Conservation (phyloP, 2,113 vertebrate species). For the Rhinogobius similis region DNA sequence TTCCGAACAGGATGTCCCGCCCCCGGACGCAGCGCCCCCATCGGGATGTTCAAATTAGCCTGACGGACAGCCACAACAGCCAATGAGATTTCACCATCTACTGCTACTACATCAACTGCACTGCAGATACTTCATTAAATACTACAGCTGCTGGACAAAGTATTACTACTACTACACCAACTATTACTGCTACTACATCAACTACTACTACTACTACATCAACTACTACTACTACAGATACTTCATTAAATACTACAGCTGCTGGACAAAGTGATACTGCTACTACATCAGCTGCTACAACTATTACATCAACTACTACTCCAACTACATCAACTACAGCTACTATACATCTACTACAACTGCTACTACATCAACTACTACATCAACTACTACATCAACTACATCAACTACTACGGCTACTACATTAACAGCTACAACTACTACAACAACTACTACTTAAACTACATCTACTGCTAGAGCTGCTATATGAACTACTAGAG, state of each 20-base stretch:
- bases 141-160: neutral
- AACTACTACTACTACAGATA: too few relatives aligned
- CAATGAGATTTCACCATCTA: slow-evolving; percentile 46
- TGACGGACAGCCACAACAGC: slow-evolving; percentile 68
- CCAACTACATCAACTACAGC: neutral
- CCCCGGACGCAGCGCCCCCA: slow-evolving; percentile 96
- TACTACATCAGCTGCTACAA: too few relatives aligned
- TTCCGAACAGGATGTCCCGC: slow-evolving; percentile 92
- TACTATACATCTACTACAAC: too few relatives aligned
- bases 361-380: too few relatives aligned
- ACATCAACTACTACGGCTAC: too few relatives aligned
- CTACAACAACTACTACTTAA: too few relatives aligned
- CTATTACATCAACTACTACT: neutral
- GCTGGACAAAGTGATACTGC: neutral
- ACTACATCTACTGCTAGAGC: too few relatives aligned
- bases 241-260: neutral
- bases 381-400: too few relatives aligned
- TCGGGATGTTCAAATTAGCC: slow-evolving; percentile 99
- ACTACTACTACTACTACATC: too few relatives aligned
- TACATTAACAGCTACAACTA: too few relatives aligned
- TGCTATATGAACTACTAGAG: too few relatives aligned
- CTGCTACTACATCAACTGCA: neutral
- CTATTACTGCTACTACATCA: neutral
- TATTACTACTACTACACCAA: neutral
- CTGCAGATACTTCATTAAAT: neutral